Evolutionary conservation across 2,888 invertebrate genomes (phyloP), one percentile per base, ranked within the genome.

Genomic region (Xiphydria camelus): DNA sequence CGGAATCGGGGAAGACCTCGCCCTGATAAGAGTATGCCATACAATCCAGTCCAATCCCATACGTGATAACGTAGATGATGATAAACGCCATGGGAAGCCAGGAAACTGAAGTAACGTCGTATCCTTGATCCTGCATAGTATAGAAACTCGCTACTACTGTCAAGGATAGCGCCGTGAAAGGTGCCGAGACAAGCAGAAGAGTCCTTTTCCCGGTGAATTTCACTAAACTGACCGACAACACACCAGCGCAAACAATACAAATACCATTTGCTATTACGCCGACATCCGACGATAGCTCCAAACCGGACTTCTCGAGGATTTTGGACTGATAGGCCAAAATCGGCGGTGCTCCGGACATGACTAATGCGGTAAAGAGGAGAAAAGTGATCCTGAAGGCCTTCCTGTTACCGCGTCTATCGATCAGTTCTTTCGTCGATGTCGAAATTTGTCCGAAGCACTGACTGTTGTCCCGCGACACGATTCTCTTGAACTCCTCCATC

Each of bases 41-140:
- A 2, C 74, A 72, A 61, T 75, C 74, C 10, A 75, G 50, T 2
- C 70, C 71, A 9, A 73, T 51, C 2, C 74, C 75, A 37, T 67
- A 73, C 1, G 62, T 62, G 7, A 73, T 41, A 0, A 70, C 64
- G 48, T 67, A 74, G 19, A 66, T 55, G 47, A 73, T 53, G 32
- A 74, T 58, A 45, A 68, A 72, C 7, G 67, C 57, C 2, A 66
- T 62, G 2, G 75, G 75, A 26, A 75, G 47, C 73, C 73, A 75
- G 41, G 64, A 60, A 7, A 21, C 19, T 20, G 60, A 44, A 1
- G 34, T 39, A 10, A 75, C 64, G 45, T 73, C 58, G 9, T 58
- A 46, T 15, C 62, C 68, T 33, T 31, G 26, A 5, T 53, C 42
- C 41, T 53, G 47, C 1, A 74, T 34, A 1, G 65, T 59, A 46